These are phyloP conservation scores for Trichosurus vulpecula DNA, from an alignment of 2,797 vertebrate genomes.

Conservation along the genomic window DNA sequence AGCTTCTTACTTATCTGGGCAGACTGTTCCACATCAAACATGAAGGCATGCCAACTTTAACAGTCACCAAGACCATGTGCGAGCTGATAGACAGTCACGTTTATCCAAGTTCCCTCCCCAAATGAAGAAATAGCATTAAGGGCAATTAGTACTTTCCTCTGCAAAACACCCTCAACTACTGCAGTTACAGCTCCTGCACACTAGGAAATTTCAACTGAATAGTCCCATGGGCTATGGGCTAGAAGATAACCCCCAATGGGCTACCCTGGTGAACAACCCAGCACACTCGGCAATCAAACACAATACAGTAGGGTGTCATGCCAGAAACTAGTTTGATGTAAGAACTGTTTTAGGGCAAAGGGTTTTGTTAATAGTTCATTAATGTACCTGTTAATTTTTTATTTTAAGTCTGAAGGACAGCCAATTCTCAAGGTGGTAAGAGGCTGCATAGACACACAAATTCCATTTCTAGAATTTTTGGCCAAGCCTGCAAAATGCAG, in stretches of 20 bases:
- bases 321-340: background rate
- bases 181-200: background rate
- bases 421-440: background rate
- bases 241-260: background rate
- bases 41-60: background rate
- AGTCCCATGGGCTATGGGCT: background rate
- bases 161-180: slow-evolving; percentile 11
- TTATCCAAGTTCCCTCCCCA: slow-evolving; percentile 34
- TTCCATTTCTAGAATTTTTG: background rate
- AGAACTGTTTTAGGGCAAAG: background rate
- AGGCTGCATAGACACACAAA: no score
- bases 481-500: background rate
- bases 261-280: background rate
- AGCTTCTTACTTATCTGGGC: background rate
- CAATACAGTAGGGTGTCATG: background rate
- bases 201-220: background rate
- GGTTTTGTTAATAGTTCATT: background rate
- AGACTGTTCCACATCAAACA: background rate
- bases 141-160: slow-evolving; percentile 13
- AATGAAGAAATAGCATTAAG: slow-evolving; percentile 36
- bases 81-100: slow-evolving; percentile 27
- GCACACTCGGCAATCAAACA: background rate
- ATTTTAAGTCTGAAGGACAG: background rate
- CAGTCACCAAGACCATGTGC: slow-evolving; percentile 13
- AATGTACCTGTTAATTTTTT: background rate